Conservation (phyloP, 2,797 vertebrate species). For the Gadopsis marmoratus region DNA sequence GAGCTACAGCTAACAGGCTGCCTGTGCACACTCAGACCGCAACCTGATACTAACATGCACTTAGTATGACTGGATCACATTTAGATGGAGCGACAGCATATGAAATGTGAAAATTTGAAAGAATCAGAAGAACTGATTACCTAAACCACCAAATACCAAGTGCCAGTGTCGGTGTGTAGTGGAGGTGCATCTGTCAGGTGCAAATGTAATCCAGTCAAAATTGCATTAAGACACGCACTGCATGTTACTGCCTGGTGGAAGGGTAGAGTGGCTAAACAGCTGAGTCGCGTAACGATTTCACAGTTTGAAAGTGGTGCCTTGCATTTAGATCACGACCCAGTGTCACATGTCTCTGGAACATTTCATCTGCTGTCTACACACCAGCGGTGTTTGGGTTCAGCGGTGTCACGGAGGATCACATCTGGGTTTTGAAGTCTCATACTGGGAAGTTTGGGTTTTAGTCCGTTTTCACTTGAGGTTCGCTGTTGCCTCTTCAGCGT, state of each 20-base stretch:
- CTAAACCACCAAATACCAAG: neutral
- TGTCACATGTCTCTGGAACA: neutral
- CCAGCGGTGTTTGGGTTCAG: neutral
- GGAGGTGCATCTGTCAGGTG: neutral
- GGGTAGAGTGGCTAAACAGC: conserved; percentile 7
- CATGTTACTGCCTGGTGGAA: conserved; percentile 29
- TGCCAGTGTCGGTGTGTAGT: neutral
- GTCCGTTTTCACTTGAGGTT: neutral
- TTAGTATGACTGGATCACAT: conserved; percentile 15
- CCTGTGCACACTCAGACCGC: conserved; percentile 10
- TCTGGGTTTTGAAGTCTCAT: conserved; percentile 2
- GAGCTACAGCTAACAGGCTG: conserved; percentile 21
- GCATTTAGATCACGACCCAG: conserved; percentile 1
- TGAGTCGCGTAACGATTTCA: conserved; percentile 8
- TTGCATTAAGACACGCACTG: neutral
- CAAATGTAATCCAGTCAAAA: conserved; percentile 23
- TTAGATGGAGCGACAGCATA: neutral
- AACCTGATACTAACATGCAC: conserved; percentile 15
- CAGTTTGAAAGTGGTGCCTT: conserved; percentile 28
- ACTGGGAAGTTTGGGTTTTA: neutral
- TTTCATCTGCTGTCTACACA: neutral
- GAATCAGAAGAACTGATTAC: neutral
- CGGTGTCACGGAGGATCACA: neutral
- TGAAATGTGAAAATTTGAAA: neutral
- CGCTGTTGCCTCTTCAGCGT: conserved; percentile 14